Conservation (phyloP, 2,888 invertebrate genomes). For the Drosophila meridionalis region DNA sequence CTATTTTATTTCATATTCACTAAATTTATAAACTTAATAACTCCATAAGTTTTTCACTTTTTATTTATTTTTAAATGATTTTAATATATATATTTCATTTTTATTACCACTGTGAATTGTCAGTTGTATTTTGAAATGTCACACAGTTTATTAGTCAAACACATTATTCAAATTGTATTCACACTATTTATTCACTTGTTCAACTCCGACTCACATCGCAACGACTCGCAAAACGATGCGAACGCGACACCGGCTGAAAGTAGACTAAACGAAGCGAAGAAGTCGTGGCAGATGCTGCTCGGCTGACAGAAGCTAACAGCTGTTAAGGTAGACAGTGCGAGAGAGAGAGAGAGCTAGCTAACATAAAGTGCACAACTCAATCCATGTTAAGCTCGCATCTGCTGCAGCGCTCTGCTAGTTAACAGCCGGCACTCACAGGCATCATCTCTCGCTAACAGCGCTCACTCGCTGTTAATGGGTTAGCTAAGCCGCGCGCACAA, state of each 20-base stretch:
- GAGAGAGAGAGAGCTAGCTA: not conserved
- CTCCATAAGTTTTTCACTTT: too few species aligned
- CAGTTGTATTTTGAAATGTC: constrained; percentile 3
- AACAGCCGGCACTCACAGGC: not conserved
- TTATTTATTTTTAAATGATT: not conserved
- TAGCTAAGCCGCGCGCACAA: constrained; percentile 26
- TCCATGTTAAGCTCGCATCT: constrained; percentile 6
- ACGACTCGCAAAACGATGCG: constrained; percentile 55
- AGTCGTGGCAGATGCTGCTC: constrained; percentile 53
- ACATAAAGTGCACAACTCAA: not conserved
- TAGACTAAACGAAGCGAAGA: constrained; percentile 66
- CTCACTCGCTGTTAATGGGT: constrained; percentile 2
- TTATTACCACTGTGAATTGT: constrained; percentile 3
- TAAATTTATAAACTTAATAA: not conserved
- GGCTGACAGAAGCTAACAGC: constrained; percentile 25
- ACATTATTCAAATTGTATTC: not conserved
- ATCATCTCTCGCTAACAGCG: not conserved
- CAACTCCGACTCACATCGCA: constrained; percentile 16
- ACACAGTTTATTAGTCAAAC: not conserved
- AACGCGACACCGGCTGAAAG: constrained; percentile 74
- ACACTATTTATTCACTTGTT: constrained; percentile 33
- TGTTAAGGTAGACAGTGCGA: constrained; percentile 5
- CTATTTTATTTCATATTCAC: not conserved
- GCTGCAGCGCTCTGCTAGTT: not conserved
- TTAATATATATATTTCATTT: not conserved